Evolutionary conservation across 2,797 vertebrate species (phyloP), one percentile per base, ranked within the genome.

Genomic region (Chelmon rostratus): DNA sequence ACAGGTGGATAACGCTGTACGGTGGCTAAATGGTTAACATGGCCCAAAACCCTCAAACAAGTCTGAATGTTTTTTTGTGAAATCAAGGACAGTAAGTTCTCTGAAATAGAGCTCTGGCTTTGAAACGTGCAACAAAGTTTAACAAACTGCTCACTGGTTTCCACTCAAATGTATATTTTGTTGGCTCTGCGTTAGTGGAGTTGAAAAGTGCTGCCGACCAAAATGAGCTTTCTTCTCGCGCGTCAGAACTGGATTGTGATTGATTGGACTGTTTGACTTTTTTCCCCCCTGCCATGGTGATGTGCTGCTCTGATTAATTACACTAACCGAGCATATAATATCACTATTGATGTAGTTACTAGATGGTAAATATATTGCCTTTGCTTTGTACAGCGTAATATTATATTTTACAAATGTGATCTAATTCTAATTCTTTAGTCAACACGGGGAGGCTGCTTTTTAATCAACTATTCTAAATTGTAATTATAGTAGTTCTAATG

Each of bases 401-500:
- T 52, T 21, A 19, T 6, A 23, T 33, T 33, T 49, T 5, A 10
- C 16, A 21, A 21, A 35, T 40, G n/a, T n/a, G n/a, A 21, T 15
- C 4, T 23, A 11, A 37, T 37, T n/a, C n/a, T 0, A 40, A 40
- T 35, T 37, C 1, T 73, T 37, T 23, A 12, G 23, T 21, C 21
- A 23, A 63, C 25, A 57, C 25, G n/a, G 21, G 52, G 18, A 70
- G 49, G n/a, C 46, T 49, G 37, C n/a, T 8, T 62, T 77, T 46
- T 63, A 68, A 68, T 72, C 33, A 56, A 67, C 15, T 6, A 58
- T n/a, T 40, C n/a, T 40, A 31, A 71, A 67, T 49, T 3, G n/a
- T n/a, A n/a, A n/a, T n/a, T n/a, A 56, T 13, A 35, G 11, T 31
- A 40, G 7, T 11, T 70, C 31, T 19, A 23, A 25, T 76, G 15